phyloP scores from a whole-genome alignment of 2,797 vertebrate species.

The Parambassis ranga region DNA sequence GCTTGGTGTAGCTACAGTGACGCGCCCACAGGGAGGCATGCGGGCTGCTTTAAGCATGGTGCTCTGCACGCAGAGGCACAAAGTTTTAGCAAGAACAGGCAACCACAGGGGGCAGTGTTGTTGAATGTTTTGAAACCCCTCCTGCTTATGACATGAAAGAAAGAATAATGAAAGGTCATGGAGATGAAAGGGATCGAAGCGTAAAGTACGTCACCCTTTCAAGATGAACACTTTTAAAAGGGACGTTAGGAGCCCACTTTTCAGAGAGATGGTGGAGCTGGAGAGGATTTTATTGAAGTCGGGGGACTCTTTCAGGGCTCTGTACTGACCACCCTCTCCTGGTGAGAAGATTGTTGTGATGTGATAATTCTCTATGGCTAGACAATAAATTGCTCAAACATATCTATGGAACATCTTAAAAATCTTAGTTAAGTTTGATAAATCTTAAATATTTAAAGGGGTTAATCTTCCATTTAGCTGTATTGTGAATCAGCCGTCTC shows the following conservation, averaged over 20 bases:
- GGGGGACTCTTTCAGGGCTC: constrained; percentile 29
- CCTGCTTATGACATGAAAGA: constrained; percentile 47
- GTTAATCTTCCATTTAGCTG: constrained; percentile 8
- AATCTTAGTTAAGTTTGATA: constrained; percentile 20
- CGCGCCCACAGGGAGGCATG: constrained; percentile 45
- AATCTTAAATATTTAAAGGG: constrained; percentile 13
- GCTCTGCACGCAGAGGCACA: constrained; percentile 58
- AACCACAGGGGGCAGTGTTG: constrained; percentile 49
- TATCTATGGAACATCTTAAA: constrained; percentile 16
- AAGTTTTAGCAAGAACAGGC: constrained; percentile 56
- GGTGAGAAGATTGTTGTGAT: constrained; percentile 24
- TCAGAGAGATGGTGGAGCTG: constrained; percentile 3
- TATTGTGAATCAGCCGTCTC: constrained; percentile 49
- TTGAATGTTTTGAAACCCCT: constrained; percentile 65
- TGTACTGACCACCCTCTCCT: not conserved
- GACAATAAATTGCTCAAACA: constrained; percentile 15
- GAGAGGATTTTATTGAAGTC: constrained; percentile 21
- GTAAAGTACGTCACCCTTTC: constrained; percentile 42
- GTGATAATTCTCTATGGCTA: constrained; percentile 15
- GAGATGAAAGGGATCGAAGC: constrained; percentile 32
- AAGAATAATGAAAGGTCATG: constrained; percentile 19
- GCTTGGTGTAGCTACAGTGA: constrained; percentile 79
- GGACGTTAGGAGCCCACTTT: constrained; percentile 13
- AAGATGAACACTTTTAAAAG: constrained; percentile 39
- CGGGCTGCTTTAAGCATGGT: constrained; percentile 58